These are phyloP conservation scores for Tolmerus cingulatus DNA, from an alignment of 2,888 invertebrate genomes.

Conservation along the genomic window DNA sequence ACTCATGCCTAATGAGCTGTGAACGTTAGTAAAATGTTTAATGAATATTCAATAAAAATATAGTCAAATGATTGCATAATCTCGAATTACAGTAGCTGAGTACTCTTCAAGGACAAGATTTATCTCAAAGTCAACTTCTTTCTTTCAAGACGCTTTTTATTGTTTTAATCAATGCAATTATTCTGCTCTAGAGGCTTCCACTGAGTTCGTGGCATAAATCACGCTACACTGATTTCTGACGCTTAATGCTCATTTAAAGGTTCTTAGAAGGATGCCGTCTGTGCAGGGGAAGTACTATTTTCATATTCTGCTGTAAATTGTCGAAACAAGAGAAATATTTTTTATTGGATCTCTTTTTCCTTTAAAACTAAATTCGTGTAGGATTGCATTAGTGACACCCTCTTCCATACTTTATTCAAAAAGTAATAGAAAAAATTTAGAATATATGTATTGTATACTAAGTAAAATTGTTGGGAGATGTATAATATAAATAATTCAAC, in stretches of 20 bases:
- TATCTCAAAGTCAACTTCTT: slow-evolving; percentile 15
- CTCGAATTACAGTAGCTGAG: background rate
- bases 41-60: slow-evolving; percentile 28
- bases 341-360: no score
- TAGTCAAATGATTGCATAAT: background rate
- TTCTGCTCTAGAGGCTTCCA: background rate
- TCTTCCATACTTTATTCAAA: no score
- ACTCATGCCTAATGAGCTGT: slow-evolving; percentile 31
- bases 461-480: no score
- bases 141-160: background rate
- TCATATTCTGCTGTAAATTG: no score
- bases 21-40: slow-evolving; percentile 33
- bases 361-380: no score
- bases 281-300: no score
- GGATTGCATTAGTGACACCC: no score
- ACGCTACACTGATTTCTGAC: background rate
- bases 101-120: background rate
- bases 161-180: background rate
- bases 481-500: no score
- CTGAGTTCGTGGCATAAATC: background rate
- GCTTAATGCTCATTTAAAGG: background rate
- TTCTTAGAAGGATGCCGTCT: background rate
- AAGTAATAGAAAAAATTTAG: no score
- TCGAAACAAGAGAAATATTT: no score
- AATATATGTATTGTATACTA: no score